phyloP scores from a whole-genome alignment of 2,888 invertebrate species.

The Synergus itoensis region DNA sequence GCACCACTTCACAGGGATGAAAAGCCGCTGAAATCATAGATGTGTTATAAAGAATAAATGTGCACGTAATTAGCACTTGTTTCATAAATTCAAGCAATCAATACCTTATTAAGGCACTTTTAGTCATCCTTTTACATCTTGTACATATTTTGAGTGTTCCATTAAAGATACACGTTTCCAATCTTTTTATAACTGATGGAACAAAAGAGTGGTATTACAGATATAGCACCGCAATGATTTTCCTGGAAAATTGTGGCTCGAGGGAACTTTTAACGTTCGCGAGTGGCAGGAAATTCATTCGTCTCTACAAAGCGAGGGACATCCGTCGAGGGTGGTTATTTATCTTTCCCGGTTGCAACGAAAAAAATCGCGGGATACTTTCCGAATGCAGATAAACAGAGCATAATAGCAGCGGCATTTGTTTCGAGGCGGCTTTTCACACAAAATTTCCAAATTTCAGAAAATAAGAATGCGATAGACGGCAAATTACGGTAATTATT shows the following conservation, averaged over 20 bases:
- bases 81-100: too few relatives aligned
- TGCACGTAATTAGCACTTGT: too few relatives aligned
- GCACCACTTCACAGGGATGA: too few relatives aligned
- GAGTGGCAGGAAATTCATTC: constrained; percentile 48
- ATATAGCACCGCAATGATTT: constrained; percentile 23
- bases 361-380: constrained; percentile 62
- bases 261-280: constrained; percentile 55
- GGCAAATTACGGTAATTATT: not conserved
- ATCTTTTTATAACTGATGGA: not conserved
- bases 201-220: not conserved
- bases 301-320: constrained; percentile 48
- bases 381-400: constrained; percentile 48
- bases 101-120: too few relatives aligned
- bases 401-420: not conserved
- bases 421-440: not conserved
- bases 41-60: too few relatives aligned
- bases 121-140: not conserved
- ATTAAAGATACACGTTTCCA: not conserved
- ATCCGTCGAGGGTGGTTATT: constrained; percentile 59
- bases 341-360: constrained; percentile 59
- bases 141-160: not conserved
- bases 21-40: too few relatives aligned
- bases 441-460: not conserved
- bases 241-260: constrained; percentile 47
- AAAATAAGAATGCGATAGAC: not conserved